Base-by-base conservation (phyloP, 2,797 vertebrate genomes). In the Sebastes nivosus region DNA sequence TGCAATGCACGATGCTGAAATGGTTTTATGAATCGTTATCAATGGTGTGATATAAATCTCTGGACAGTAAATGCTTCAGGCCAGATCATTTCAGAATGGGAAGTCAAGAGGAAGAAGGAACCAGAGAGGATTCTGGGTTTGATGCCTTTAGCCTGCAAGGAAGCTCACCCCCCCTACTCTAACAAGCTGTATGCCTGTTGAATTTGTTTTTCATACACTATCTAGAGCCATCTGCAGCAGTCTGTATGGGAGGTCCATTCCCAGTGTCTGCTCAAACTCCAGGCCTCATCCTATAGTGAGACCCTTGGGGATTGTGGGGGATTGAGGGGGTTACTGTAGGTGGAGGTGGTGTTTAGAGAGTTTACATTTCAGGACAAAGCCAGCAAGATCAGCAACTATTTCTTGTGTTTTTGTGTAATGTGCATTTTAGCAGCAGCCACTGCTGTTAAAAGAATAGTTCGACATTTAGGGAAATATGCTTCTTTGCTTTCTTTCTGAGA, bases 141-240 rank as follows among this genome's bases (percentile, higher is more conserved):
- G 55, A 74, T 69, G 58, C 30, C 60, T 87, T 72, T 58, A 60
- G 59, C 24, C 32, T 67, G 77, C 7, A 27, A 30, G 46, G 55
- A 46, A 82, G 29, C 25, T 20, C 59, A 30, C 13, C 38, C 2
- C 36, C 1, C 5, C 38, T 30, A 20, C 55, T 67, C 52, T 24
- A 42, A 36, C 58, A 63, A 83, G 38, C 59, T 20, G 10, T 72
- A 27, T 32, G 25, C 20, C 32, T 22, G 60, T 12, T 75, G 38
- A 36, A 67, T 79, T 85, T 73, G 61, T 82, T 89, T 87, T 85
- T 73, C 63, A 52, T 77, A 24, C 54, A 74, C 22, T 32, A 77
- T 60, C 80, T 60, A 59, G 75, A 82, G 50, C 69, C 58, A 42
- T 80, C 46, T 32, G 42, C 67, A 68, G 80, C 58, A 67, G 34